Evolutionary conservation across 2,888 invertebrate genomes (phyloP).

Genomic region (Icerya purchasi): DNA sequence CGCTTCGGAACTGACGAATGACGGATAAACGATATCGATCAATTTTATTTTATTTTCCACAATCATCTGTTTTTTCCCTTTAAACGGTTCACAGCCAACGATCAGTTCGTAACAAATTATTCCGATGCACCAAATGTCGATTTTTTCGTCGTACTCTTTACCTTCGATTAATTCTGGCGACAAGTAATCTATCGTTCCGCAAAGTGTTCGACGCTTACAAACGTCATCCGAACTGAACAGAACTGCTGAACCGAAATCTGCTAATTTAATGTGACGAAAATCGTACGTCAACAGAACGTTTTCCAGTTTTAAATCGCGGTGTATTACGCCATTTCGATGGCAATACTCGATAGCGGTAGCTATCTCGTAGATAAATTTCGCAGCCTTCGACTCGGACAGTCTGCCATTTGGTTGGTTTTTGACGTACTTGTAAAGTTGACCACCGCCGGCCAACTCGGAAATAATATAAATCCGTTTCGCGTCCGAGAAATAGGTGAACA

Average conservation of each 20-base stretch:
- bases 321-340: slow-evolving; percentile 68
- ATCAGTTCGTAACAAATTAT: slow-evolving; percentile 81
- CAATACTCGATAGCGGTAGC: slow-evolving; percentile 74
- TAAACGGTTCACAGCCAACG: slow-evolving; percentile 82
- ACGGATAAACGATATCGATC: slow-evolving; percentile 43
- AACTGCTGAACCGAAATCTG: slow-evolving; percentile 81
- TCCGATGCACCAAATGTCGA: slow-evolving; percentile 91
- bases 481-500: slow-evolving; percentile 78
- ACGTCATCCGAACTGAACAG: slow-evolving; percentile 32
- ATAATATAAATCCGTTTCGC: slow-evolving; percentile 65
- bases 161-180: slow-evolving; percentile 91
- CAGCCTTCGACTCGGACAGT: slow-evolving; percentile 36
- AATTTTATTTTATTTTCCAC: slow-evolving; percentile 50
- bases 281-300: slow-evolving; percentile 64
- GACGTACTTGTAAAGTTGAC: slow-evolving; percentile 64
- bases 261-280: slow-evolving; percentile 64
- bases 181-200: slow-evolving; percentile 85
- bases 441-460: slow-evolving; percentile 66
- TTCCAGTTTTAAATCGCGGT: slow-evolving; percentile 81
- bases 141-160: slow-evolving; percentile 53
- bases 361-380: slow-evolving; percentile 71
- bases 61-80: slow-evolving; percentile 42
- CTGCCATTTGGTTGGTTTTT: slow-evolving; percentile 37
- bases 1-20: slow-evolving; percentile 40
- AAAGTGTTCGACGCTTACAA: slow-evolving; percentile 53